A percentile compares a stretch with the other conserved stretches of the same genome.
Conservation (phyloP, 2,797 vertebrate species). For the Zalophus californianus region DNA sequence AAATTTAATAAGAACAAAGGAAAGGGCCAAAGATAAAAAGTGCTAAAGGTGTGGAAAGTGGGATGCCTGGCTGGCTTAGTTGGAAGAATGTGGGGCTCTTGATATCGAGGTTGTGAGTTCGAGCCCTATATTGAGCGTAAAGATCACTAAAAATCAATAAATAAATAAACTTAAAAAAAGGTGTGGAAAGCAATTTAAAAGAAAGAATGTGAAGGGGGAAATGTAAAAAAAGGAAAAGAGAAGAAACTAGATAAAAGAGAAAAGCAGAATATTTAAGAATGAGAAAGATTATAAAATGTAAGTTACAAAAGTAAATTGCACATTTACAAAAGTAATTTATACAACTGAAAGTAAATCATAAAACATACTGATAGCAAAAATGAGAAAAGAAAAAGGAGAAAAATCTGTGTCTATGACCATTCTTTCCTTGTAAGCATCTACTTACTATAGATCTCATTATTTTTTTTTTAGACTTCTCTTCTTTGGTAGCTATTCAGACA, state of each 20-base stretch:
- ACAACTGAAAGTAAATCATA: neutral
- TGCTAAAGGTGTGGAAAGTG: neutral
- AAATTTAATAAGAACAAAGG: neutral
- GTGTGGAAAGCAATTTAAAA: neutral
- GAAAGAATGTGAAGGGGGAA: neutral
- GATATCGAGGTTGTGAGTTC: neutral
- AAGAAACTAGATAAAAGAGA: neutral
- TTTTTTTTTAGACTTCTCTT: neutral
- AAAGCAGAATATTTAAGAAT: neutral
- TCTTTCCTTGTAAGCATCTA: neutral
- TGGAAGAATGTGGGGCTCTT: neutral
- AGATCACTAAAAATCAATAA: neutral
- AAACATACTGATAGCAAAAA: constrained; percentile 5
- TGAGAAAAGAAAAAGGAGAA: neutral
- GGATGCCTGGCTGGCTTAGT: neutral
- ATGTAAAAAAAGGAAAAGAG: neutral
- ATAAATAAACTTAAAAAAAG: neutral
- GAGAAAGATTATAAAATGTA: neutral
- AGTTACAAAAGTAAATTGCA: neutral
- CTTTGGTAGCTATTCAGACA: neutral
- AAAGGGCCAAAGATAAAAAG: neutral
- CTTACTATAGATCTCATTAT: neutral
- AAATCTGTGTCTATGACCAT: neutral
- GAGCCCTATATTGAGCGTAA: neutral
- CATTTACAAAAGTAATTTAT: neutral